Evolutionary conservation across 2,888 invertebrate genomes (phyloP).

Genomic region (Sialis lutaria): DNA sequence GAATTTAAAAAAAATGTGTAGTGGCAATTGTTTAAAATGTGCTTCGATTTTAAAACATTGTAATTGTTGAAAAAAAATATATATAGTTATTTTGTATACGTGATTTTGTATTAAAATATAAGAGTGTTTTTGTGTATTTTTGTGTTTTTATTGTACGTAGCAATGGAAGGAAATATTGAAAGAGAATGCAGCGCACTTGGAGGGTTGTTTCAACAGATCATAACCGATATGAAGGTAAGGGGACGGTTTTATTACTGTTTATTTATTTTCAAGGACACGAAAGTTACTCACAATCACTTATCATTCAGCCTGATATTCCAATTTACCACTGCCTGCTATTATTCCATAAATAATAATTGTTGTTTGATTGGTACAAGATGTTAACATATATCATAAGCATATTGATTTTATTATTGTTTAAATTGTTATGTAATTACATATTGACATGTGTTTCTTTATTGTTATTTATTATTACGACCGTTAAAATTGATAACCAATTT

Average conservation of each 20-base stretch:
- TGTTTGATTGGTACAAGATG: not conserved
- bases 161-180: slow-evolving; percentile 58
- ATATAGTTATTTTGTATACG: no score
- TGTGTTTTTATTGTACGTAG: slow-evolving; percentile 18
- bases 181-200: slow-evolving; percentile 82
- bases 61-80: no score
- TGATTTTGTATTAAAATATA: not conserved
- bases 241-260: not conserved
- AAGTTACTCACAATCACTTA: no score
- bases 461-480: no score
- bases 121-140: slow-evolving; percentile 8
- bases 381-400: no score
- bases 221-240: slow-evolving; percentile 92
- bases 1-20: no score
- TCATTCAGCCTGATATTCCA: slow-evolving; percentile 1
- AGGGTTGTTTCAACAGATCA: slow-evolving; percentile 86
- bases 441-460: no score
- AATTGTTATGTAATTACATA: no score
- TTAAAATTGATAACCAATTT: no score
- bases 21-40: no score
- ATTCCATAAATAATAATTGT: not conserved
- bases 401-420: no score
- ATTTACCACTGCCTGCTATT: not conserved
- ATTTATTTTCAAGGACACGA: not conserved
- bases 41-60: no score